phyloP scores from a whole-genome alignment of 2,113 vertebrate genomes.

The Apus apus region DNA sequence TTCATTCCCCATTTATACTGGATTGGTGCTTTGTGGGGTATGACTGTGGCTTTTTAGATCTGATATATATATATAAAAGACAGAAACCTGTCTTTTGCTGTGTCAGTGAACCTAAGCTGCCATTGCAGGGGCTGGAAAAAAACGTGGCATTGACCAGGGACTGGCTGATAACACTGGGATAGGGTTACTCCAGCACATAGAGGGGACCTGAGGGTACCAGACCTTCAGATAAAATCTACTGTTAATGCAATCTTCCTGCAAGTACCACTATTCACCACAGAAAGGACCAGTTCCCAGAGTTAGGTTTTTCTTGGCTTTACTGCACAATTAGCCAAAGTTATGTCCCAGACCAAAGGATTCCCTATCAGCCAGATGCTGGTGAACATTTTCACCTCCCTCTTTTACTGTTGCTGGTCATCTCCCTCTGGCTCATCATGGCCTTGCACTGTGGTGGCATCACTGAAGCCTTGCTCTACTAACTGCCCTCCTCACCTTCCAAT shows the following conservation, averaged over 20 bases:
- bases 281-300: neutral
- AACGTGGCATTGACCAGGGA: neutral
- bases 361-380: neutral
- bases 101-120: neutral
- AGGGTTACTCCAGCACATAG: neutral
- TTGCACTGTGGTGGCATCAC: rapidly evolving
- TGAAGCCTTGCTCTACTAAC: neutral
- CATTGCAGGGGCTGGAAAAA: neutral
- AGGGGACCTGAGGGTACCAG: neutral
- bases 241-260: neutral
- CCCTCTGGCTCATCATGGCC: neutral
- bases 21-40: neutral
- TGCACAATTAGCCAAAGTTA: neutral
- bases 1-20: neutral
- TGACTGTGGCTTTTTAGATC: neutral
- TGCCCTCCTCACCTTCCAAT: neutral
- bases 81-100: neutral
- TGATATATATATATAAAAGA: neutral
- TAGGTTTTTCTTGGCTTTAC: neutral
- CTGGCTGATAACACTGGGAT: rapidly evolving
- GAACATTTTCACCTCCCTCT: neutral
- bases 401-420: neutral
- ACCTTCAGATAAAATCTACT: neutral
- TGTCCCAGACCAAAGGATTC: neutral
- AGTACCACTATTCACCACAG: neutral